Base-by-base conservation (phyloP, 2,113 vertebrate genomes). In the Mormyrus iriodes region DNA sequence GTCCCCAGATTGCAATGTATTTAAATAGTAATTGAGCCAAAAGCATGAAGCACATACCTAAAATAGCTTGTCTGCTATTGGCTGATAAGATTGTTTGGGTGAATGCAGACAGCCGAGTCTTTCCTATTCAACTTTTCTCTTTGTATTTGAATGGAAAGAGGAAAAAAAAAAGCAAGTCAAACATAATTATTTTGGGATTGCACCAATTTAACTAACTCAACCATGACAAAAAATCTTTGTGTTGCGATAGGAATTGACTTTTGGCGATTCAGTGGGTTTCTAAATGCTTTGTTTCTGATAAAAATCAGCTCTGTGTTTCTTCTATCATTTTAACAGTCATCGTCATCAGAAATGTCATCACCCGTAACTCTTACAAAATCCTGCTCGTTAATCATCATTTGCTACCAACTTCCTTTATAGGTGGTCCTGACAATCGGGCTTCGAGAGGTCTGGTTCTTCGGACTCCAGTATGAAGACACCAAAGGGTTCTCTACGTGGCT, bases 371-470 rank as follows among this genome's bases (percentile, higher is more conserved):
- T 13, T 3, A 39, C 13, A 15, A 35, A 27, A 31, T 86, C 85
- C 27, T 55, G n/a, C 13, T 31, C 51, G 13, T 27, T 2, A 1
- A 48, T 85, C 5, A 24, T 86, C 51, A 31, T 53, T 21, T 8
- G 48, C 27, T 7, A 21, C 10, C 49, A 27, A 19, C n/a, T 52
- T 79, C 0, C 90, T 88, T 27, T 93, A 52, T 89, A 99, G 98
- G 97, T 99, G 24, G 98, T 99, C 93, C 98, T 99, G 94, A 99
- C 98, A 0, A 99, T 99, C 27, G 98, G 98, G 53, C 95, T 99
- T 76, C 96, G 98, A 90, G 98, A 99, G 92, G 97, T 98, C 82
- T 99, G 98, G 98, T 99, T 98, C 95, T 99, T 99, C 90, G 98
- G 98, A 87, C 97, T 99, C 55, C 98, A 99, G 92, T 99, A 99